phyloP scores from a whole-genome alignment of 92 coral and sea anemone genomes.

The Anthopleura xanthogrammica region DNA sequence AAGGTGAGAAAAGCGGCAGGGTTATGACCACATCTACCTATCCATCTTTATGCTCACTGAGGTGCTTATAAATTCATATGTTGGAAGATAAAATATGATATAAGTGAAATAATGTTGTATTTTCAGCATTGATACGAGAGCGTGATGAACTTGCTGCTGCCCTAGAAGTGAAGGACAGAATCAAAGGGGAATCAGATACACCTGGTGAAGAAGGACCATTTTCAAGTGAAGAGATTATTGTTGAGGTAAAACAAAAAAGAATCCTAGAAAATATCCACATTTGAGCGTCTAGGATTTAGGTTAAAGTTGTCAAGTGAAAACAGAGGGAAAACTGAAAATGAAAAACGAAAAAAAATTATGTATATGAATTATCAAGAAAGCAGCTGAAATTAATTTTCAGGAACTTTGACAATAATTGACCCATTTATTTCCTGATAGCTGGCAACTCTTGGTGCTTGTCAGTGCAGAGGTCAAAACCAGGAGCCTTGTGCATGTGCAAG shows the following conservation, averaged over 20 bases:
- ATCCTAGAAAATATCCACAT: too few species aligned
- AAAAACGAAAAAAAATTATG: too few species aligned
- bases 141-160: constrained; percentile 90
- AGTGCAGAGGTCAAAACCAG: constrained; percentile 86
- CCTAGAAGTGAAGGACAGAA: constrained; percentile 75
- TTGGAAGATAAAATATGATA: too few species aligned
- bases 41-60: too few species aligned
- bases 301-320: too few species aligned
- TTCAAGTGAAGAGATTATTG: constrained; percentile 77
- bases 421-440: constrained; percentile 22
- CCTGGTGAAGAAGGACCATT: constrained; percentile 69
- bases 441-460: constrained; percentile 88
- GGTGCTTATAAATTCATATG: too few species aligned
- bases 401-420: not conserved
- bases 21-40: too few species aligned
- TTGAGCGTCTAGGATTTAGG: too few species aligned
- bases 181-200: constrained; percentile 56
- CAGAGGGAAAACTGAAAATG: too few species aligned
- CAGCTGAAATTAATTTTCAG: too few species aligned
- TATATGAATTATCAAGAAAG: too few species aligned
- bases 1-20: too few species aligned
- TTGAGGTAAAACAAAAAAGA: constrained; percentile 49
- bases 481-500: constrained; percentile 88
- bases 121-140: constrained; percentile 73
- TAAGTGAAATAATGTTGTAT: not conserved